Evolutionary conservation across 2,888 invertebrate genomes (phyloP).

Genomic region (Clostera curtula): DNA sequence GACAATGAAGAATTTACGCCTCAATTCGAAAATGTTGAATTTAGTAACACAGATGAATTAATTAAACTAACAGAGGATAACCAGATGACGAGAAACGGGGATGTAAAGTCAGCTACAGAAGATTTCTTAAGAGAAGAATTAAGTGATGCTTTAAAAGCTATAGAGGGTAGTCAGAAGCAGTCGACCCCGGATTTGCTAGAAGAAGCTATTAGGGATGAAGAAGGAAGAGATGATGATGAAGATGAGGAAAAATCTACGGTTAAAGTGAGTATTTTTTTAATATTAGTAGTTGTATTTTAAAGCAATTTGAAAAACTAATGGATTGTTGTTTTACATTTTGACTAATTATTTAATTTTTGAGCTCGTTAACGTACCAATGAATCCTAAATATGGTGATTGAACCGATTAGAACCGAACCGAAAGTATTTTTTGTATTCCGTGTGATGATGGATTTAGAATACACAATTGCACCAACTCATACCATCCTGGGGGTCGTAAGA

Average conservation of each 20-base stretch:
- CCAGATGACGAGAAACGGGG: conserved; percentile 30
- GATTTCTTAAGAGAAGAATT: conserved; percentile 44
- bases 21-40: conserved; percentile 16
- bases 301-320: too few species aligned
- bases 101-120: conserved; percentile 33
- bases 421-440: too few species aligned
- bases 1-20: conserved; percentile 6
- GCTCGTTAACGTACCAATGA: too few species aligned
- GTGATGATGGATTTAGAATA: too few species aligned
- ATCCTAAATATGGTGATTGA: too few species aligned
- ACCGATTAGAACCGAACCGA: too few species aligned
- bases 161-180: conserved; percentile 35
- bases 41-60: conserved; percentile 19
- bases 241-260: conserved; percentile 51
- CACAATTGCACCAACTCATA: too few species aligned
- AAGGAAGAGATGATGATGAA: conserved; percentile 35
- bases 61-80: conserved; percentile 29
- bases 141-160: conserved; percentile 27
- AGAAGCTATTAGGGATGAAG: conserved; percentile 48
- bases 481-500: too few species aligned
- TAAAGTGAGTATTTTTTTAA: conserved; percentile 48
- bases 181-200: conserved; percentile 52
- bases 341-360: too few species aligned
- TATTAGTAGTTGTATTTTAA: too few species aligned
- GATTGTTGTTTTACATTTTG: too few species aligned